Conservation (phyloP, 2,797 vertebrate genomes). For the Odontamblyopus rebecca region DNA sequence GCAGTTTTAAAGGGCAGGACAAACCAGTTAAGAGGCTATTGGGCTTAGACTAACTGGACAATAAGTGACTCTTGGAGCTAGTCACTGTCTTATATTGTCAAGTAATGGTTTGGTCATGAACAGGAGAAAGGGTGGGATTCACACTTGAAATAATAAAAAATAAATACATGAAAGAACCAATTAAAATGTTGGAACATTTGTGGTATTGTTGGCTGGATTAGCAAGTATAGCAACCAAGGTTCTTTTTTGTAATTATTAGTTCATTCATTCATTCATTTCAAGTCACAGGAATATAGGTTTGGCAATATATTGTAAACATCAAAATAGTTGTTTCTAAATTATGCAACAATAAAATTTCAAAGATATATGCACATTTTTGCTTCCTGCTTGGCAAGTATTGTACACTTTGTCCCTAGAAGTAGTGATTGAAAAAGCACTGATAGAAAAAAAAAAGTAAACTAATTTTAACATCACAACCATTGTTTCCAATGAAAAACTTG, state of each 20-base stretch:
- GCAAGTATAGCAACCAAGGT: neutral
- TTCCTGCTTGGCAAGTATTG: neutral
- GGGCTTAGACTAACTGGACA: slow-evolving; percentile 42
- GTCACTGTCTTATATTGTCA: slow-evolving; percentile 18
- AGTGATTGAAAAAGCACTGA: neutral
- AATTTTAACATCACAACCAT: neutral
- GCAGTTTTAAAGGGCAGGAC: slow-evolving; percentile 21
- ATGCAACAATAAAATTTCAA: no score
- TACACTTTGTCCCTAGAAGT: neutral
- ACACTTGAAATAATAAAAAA: neutral
- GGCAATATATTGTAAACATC: no score
- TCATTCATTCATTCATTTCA: neutral
- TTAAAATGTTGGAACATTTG: neutral
- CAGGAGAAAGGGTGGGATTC: neutral
- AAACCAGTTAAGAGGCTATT: slow-evolving; percentile 40
- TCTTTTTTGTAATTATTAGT: neutral
- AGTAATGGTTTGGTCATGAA: slow-evolving; percentile 2
- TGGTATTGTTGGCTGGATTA: neutral
- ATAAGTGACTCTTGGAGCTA: slow-evolving; percentile 49
- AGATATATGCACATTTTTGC: no score
- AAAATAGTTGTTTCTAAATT: no score
- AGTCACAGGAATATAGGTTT: neutral
- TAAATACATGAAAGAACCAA: neutral
- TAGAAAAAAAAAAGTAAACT: neutral
- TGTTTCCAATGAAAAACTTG: slow-evolving; percentile 2